phyloP scores from a whole-genome alignment of 2,888 invertebrate genomes.

The Gymnoscelis rufifasciata region DNA sequence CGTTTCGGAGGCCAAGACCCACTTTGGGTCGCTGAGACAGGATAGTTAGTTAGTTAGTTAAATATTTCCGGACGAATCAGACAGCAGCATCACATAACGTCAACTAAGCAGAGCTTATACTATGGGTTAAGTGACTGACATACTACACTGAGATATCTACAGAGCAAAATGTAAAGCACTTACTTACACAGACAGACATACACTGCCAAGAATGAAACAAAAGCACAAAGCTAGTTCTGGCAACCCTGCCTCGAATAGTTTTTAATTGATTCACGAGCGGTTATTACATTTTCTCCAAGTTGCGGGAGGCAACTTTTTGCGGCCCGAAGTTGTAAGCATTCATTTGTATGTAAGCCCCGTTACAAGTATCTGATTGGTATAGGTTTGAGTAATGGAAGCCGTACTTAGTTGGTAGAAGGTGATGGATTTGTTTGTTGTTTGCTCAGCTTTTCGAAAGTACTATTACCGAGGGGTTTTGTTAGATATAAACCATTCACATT shows the following conservation, averaged over 20 bases:
- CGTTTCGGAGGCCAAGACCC: no score
- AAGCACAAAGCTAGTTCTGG: background rate
- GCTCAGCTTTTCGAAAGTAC: background rate
- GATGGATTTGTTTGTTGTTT: conserved; percentile 4
- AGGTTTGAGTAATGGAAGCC: conserved; percentile 6
- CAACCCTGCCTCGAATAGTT: conserved; percentile 37
- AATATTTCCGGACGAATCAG: no score
- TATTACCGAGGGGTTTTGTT: no score
- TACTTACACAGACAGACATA: no score
- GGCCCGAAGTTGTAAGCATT: conserved; percentile 9
- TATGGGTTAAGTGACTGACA: no score
- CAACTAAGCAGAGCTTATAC: no score
- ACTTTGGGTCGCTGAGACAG: no score
- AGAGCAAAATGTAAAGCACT: no score
- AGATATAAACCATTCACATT: no score
- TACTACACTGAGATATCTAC: no score
- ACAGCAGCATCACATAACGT: no score
- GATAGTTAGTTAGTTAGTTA: no score
- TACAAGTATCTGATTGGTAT: conserved; percentile 11
- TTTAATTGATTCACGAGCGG: conserved; percentile 46
- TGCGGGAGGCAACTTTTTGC: conserved; percentile 22
- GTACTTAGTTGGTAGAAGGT: background rate
- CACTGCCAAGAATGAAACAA: background rate
- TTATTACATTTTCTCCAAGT: conserved; percentile 27
- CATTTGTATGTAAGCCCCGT: conserved; percentile 8